A percentile compares a stretch with the other conserved stretches of the same genome.
These are phyloP conservation scores for Percopsis omiscomaycus DNA, from an alignment of 2,797 vertebrate genomes.

Conservation along the genomic window DNA sequence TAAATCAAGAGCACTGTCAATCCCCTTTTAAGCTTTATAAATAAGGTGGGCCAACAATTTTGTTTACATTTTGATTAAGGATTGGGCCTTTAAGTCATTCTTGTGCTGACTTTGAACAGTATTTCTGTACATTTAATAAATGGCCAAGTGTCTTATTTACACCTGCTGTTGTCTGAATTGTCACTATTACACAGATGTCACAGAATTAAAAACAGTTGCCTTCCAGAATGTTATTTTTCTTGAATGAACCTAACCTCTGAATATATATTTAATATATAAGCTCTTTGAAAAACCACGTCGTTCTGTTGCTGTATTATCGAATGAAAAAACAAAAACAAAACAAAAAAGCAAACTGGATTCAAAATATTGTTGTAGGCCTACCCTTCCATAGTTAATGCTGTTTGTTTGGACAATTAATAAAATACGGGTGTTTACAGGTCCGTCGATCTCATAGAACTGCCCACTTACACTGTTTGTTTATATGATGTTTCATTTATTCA, in stretches of 20 bases:
- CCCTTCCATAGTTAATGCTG: too few species aligned
- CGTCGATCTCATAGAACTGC: neutral
- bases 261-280: neutral
- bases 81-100: slow-evolving; percentile 61
- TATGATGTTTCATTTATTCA: too few species aligned
- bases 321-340: neutral
- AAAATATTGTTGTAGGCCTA: too few species aligned
- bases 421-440: neutral
- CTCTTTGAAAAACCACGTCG: too few species aligned
- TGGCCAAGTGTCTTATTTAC: slow-evolving; percentile 68
- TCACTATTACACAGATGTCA: slow-evolving; percentile 31
- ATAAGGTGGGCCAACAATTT: slow-evolving; percentile 48
- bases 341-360: too few species aligned
- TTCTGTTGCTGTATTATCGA: neutral
- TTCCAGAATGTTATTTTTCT: too few species aligned
- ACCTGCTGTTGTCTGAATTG: slow-evolving; percentile 47
- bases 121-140: slow-evolving; percentile 83
- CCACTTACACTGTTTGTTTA: neutral
- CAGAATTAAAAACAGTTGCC: neutral
- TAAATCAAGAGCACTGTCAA: slow-evolving; percentile 51
- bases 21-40: slow-evolving; percentile 38
- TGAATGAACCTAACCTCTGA: neutral
- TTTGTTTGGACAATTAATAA: neutral
- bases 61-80: slow-evolving; percentile 68
- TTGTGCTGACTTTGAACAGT: slow-evolving; percentile 73